phyloP scores from a whole-genome alignment of 2,113 vertebrate genomes.

The Myrmecophaga tridactyla region DNA sequence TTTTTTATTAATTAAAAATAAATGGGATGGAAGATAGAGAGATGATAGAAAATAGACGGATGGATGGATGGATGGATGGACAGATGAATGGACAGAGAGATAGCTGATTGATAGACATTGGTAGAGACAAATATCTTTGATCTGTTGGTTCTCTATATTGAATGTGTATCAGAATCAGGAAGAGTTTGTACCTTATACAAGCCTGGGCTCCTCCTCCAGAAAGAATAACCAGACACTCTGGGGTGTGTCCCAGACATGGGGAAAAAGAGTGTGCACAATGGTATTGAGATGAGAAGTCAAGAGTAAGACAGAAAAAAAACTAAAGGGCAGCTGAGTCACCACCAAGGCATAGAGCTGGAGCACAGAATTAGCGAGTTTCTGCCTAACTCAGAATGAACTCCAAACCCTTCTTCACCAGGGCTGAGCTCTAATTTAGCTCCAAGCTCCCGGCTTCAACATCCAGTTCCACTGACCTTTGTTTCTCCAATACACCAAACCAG shows the following conservation, averaged over 20 bases:
- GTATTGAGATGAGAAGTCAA: neutral
- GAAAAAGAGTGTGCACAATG: neutral
- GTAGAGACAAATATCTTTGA: neutral
- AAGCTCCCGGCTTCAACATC: accelerated
- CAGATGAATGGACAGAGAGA: neutral
- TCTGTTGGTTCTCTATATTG: neutral
- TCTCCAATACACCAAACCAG: neutral
- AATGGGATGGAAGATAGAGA: neutral
- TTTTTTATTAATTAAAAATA: slow-evolving; percentile 5
- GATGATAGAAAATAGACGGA: too few relatives aligned
- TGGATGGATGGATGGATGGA: neutral
- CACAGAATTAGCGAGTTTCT: neutral
- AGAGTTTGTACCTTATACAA: neutral
- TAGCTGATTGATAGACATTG: neutral
- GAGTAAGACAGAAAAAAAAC: neutral
- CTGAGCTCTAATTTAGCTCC: neutral
- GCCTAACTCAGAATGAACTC: neutral
- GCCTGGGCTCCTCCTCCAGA: neutral
- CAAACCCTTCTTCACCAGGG: accelerated
- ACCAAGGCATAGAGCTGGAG: too few relatives aligned
- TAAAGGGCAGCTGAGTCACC: neutral
- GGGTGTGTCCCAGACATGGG: neutral
- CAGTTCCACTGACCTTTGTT: neutral
- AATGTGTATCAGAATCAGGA: accelerated
- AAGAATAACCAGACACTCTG: neutral